Base-by-base conservation (phyloP, 2,797 vertebrate species). In the Halcyon chelicuti region DNA sequence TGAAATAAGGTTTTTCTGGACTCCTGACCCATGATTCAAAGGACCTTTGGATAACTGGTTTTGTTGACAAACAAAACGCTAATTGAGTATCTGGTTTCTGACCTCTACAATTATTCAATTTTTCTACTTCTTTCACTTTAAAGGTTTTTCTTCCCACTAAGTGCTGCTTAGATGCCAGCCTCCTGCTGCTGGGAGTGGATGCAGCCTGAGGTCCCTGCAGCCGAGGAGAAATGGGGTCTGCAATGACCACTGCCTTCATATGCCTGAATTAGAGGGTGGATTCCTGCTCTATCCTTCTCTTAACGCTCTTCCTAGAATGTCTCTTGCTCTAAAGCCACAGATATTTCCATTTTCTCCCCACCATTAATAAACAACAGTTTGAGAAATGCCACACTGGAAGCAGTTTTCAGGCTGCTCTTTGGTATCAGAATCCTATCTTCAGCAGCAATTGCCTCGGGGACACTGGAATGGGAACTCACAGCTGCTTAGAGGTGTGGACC, bases 41-140 rank as follows among this genome's bases (percentile, higher is more conserved):
- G 79, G 91, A 83, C 90, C 88, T 94, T 55, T 84, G 80, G 79
- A 93, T 92, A 92, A 91, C 90, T 71, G 63, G 91, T 93, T 95
- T 95, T 95, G 95, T 90, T 96, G 95, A 97, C 92, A 96, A 96
- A 96, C 82, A 95, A 92, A 92, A 67, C 6, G 2, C 57, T 94
- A 96, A 96, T 87, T 93, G 93, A 96, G 61, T 84, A 76, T 81
- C 85, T 40, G 37, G 4, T 52, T 93, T 94, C 88, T 93, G 93
- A 96, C 84, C 79, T 88, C 85, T 75, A 54, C 76, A 93, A 96
- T 96, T 86, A 92, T 75, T 93, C 86, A 86, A 49, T 95, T 95
- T 95, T 92, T 70, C 83, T 49, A 75, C 72, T 94, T 85, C 71
- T 77, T 93, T n/a, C 13, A 2, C 83, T 89, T 89, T 67, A 70